Evolutionary conservation across 2,888 invertebrate species (phyloP), one percentile per base, ranked within the genome.

Genomic region (Peribatodes rhomboidaria): DNA sequence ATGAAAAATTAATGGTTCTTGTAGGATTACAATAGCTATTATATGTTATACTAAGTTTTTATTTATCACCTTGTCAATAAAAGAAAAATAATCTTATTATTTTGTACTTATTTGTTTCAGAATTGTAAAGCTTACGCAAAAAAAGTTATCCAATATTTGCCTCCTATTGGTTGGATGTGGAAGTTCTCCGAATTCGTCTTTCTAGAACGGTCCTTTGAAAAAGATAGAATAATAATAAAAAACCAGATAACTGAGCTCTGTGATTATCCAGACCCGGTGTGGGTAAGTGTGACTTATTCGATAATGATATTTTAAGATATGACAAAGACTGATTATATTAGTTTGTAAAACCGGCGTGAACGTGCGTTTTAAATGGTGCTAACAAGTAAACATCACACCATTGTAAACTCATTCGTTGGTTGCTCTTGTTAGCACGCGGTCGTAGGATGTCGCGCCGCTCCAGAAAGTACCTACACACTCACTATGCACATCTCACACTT

Each of bases 161-260:
- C 99, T 27, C 96, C 98, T 10, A 95, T 99, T 75, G 99, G 99
- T 37, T 99, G 99, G 99, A 96, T 97, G 78, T 99, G 98, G 98
- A 97, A 98, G 91, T 98, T 98, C 86, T 97, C 97, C 0, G 99
- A 99, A 86, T 97, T 97, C 89, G 97, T 99, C 68, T 99, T 99
- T 90, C 94, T 99, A 63, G 98, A 98, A 85, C 95, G 99, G 75
- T 97, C 97, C 72, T 98, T 96, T 94, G 97, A 98, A 59, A 97
- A 98, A 87, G 99, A 99, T 88, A 97, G 95, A 84, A 95, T 96
- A 80, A 96, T 96, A 67, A 97, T 99, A 76, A 95, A 95, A 70
- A 91, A 91, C 44, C 98, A 98, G 89, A 95, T 99, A 67, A 94
- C 95, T 69, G 96, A 97, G 87, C 94, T 99, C 49, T 95, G 95